Conservation (phyloP, 1,140 invertebrate genomes). For the Anastrepha ludens region DNA sequence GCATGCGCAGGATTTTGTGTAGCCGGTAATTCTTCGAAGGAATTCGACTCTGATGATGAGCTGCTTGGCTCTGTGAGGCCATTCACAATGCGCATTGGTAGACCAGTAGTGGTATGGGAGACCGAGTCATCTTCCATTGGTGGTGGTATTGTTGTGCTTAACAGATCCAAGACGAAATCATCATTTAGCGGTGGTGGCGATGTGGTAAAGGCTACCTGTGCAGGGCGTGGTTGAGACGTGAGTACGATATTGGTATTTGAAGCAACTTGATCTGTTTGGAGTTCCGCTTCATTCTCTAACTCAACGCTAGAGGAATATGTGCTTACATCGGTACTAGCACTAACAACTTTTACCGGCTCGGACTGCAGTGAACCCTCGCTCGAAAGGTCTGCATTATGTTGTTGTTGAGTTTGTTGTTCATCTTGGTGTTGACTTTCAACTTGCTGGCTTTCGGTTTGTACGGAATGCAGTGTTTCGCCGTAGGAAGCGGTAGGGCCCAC, state of each 20-base stretch:
- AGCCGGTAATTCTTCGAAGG: constrained; percentile 64
- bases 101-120: constrained; percentile 68
- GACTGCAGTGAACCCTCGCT: background rate
- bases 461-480: background rate
- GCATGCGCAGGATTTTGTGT: constrained; percentile 57
- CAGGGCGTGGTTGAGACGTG: constrained; percentile 55
- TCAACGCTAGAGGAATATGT: background rate
- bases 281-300: background rate
- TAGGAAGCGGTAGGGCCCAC: constrained; percentile 27
- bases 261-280: background rate
- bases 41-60: constrained; percentile 70
- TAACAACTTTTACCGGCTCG: background rate
- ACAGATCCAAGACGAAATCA: constrained; percentile 68
- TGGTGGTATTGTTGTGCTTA: constrained; percentile 66
- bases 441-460: background rate
- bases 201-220: constrained; percentile 60
- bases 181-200: constrained; percentile 64
- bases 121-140: constrained; percentile 58
- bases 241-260: constrained; percentile 35
- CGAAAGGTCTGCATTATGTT: background rate
- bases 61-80: constrained; percentile 60
- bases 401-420: background rate
- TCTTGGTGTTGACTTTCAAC: constrained; percentile 7
- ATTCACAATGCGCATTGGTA: constrained; percentile 67
- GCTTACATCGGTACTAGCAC: background rate